Evolutionary conservation across 2,113 vertebrate species (phyloP), one percentile per base, ranked within the genome.

Genomic region (Campylorhamphus procurvoides): DNA sequence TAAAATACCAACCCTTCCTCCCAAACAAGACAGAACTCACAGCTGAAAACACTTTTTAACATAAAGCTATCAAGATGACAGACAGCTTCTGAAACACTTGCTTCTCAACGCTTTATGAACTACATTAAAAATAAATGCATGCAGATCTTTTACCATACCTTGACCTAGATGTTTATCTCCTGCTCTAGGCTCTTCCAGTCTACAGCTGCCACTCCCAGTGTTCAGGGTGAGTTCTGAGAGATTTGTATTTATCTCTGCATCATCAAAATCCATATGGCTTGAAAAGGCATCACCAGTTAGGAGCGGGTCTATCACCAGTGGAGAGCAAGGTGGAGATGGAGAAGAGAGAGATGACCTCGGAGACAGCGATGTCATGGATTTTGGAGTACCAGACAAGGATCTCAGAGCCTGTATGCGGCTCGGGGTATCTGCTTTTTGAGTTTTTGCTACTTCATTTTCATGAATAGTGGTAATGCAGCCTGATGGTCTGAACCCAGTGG

Each of bases 381-480:
- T 98, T 1, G 99, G 99, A 39, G 99, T 99, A 79, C 99, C 99
- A 4, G 98, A 98, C 46, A 98, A 96, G 7, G 98, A 98, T 76
- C 97, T 98, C 72, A 99, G 98, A 19, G 96, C 97, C 90, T 99
- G 99, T 42, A 99, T 81, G 72, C 98, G 98, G 84, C 94, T 66
- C 67, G 77, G 81, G 16, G 89, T 56, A 35, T 98, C 98, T 0
- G 60, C 79, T 92, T 94, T 97, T 60, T 97, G 98, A 60, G 98
- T 97, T 89, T 98, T 98, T 11, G 97, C 98, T 92, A 99, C 99
- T 85, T 99, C 99, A 0, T 99, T 98, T 89, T 99, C 99, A 0
- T 99, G 99, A 86, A 99, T 99, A 90, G 99, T 99, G 95, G 99
- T 99, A 96, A 99, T 99, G 90, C 98, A 99, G 89, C 98, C 99